Evolutionary conservation across 2,797 vertebrate species (phyloP).

Genomic region (Argentina silus): DNA sequence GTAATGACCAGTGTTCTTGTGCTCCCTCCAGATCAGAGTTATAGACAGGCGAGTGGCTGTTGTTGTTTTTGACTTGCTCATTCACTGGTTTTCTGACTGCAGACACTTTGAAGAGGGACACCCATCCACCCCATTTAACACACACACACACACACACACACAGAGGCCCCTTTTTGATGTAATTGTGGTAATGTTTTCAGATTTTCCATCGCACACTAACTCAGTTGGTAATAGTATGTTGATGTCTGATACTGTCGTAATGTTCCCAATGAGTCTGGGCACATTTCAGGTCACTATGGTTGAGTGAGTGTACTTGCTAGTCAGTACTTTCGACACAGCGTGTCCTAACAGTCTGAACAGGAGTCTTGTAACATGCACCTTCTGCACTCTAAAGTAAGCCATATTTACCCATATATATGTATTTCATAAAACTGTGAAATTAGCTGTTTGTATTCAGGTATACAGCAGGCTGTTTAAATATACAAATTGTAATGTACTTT

Average conservation of each 20-base stretch:
- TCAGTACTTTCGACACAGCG: slow-evolving; percentile 18
- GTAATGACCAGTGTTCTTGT: not conserved
- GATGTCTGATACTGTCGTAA: slow-evolving; percentile 14
- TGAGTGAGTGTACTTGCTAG: slow-evolving; percentile 27
- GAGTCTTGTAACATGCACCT: slow-evolving; percentile 22
- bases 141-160: slow-evolving; percentile 7
- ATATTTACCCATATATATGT: too few species aligned
- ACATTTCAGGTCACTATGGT: slow-evolving; percentile 19
- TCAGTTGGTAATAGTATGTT: not conserved
- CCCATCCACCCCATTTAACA: slow-evolving; percentile 12
- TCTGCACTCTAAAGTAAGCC: not conserved
- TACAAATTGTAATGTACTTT: too few species aligned
- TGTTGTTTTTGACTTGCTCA: not conserved
- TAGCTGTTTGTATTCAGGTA: slow-evolving; percentile 15
- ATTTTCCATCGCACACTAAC: slow-evolving; percentile 15
- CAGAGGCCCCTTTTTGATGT: not conserved
- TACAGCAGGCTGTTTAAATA: slow-evolving; percentile 16
- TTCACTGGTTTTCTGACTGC: slow-evolving; percentile 3
- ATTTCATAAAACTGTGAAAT: slow-evolving; percentile 28
- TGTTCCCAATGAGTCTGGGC: slow-evolving; percentile 1
- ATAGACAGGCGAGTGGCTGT: not conserved
- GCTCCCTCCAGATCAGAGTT: not conserved
- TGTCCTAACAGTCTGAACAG: slow-evolving; percentile 18
- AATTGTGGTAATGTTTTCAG: slow-evolving; percentile 13
- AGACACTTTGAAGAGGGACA: slow-evolving; percentile 32